These are phyloP conservation scores for Macquaria ambigua DNA, from an alignment of 2,113 vertebrate species.

Conservation along the genomic window DNA sequence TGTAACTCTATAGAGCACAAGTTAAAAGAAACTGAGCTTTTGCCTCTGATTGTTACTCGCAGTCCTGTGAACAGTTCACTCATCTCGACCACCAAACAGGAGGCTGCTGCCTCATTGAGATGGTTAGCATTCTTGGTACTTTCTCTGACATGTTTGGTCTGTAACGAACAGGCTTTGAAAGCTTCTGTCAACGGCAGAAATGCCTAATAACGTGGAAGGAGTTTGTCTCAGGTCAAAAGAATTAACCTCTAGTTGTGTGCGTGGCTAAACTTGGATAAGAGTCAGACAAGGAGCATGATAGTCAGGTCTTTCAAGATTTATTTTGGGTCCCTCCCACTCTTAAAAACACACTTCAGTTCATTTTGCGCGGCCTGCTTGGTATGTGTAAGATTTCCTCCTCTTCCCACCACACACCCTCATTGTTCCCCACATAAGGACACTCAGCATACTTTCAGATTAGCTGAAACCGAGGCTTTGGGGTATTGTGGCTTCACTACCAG, in stretches of 20 bases:
- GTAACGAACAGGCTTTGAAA: constrained; percentile 78
- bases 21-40: not conserved
- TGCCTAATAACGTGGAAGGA: constrained; percentile 72
- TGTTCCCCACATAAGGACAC: constrained; percentile 70
- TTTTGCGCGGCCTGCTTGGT: constrained; percentile 71
- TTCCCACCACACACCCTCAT: constrained; percentile 70
- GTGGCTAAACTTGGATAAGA: constrained; percentile 75
- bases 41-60: not conserved
- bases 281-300: constrained; percentile 69
- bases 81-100: constrained; percentile 53
- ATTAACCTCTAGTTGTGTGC: constrained; percentile 80
- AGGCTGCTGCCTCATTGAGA: constrained; percentile 50
- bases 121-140: constrained; percentile 70
- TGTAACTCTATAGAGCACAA: not conserved
- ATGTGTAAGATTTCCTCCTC: constrained; percentile 74
- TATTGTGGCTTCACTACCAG: constrained; percentile 29
- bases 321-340: constrained; percentile 67
- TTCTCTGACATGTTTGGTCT: constrained; percentile 76
- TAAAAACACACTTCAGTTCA: constrained; percentile 75
- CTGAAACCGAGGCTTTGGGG: constrained; percentile 51
- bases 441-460: constrained; percentile 73
- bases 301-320: constrained; percentile 76
- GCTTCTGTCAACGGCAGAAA: constrained; percentile 76
- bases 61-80: constrained; percentile 31
- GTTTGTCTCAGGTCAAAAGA: constrained; percentile 81